A percentile compares a stretch with the other conserved stretches of the same genome.
These are phyloP conservation scores for Lasioglossum baleicum DNA, from an alignment of 1,140 invertebrate species.

Conservation along the genomic window DNA sequence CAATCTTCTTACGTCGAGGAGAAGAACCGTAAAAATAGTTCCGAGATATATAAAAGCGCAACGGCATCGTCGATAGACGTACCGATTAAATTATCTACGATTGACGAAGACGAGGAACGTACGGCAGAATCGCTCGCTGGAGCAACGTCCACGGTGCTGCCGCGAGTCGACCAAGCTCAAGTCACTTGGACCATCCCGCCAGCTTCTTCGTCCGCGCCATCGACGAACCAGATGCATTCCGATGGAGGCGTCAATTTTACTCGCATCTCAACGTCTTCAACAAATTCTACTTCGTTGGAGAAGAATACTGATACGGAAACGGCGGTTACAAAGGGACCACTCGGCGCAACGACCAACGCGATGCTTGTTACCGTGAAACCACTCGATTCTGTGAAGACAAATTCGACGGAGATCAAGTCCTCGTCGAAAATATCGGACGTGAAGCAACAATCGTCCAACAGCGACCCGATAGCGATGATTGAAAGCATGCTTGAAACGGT, in stretches of 20 bases:
- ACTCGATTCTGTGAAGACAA: background rate
- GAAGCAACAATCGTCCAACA: background rate
- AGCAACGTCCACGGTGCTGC: background rate
- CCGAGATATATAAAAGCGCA: background rate
- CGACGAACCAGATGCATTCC: too few relatives aligned
- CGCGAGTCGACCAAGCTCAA: background rate
- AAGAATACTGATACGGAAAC: background rate
- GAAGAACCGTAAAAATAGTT: background rate
- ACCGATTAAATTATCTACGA: background rate
- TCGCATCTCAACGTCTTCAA: background rate
- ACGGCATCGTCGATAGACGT: background rate
- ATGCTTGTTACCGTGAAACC: background rate
- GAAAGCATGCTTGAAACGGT: slow-evolving; percentile 12
- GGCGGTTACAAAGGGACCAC: too few relatives aligned
- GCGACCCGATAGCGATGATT: background rate
- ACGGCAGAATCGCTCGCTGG: background rate
- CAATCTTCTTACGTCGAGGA: too few relatives aligned
- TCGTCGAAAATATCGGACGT: background rate
- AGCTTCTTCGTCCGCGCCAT: too few relatives aligned
- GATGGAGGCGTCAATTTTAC: background rate
- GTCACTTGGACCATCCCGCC: background rate
- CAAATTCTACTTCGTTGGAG: too few relatives aligned
- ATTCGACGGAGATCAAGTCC: background rate
- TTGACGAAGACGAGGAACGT: background rate
- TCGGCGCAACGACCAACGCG: too few relatives aligned